Percentiles rank a stretch among this genome's conserved stretches.
These are phyloP conservation scores for Nebria brevicollis DNA, from an alignment of 2,888 invertebrate genomes.

Conservation along the genomic window DNA sequence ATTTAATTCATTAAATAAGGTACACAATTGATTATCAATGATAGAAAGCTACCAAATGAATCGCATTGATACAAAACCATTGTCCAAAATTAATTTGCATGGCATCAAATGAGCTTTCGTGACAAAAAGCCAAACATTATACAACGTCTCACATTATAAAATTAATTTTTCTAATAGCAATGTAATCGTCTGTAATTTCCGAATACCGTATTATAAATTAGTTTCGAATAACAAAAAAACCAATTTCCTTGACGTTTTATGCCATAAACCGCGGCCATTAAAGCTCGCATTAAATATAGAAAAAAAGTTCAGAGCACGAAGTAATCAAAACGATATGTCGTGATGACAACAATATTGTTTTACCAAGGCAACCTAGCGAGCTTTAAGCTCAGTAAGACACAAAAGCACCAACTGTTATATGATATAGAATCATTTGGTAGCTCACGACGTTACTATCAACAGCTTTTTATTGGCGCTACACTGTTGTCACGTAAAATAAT, in stretches of 20 bases:
- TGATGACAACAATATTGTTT: background rate
- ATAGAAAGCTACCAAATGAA: background rate
- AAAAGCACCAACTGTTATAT: background rate
- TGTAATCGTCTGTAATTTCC: background rate
- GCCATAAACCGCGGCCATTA: background rate
- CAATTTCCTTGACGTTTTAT: background rate
- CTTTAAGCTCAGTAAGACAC: background rate
- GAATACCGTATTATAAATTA: background rate
- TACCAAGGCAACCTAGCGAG: background rate
- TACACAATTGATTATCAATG: no score
- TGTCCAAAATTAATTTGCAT: background rate
- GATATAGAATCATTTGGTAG: background rate
- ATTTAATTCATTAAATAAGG: no score
- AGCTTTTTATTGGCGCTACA: background rate
- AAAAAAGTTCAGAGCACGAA: background rate
- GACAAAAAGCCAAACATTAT: no score
- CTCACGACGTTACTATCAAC: background rate
- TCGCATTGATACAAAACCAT: background rate
- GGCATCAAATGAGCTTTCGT: background rate
- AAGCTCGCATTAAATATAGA: slow-evolving; percentile 3
- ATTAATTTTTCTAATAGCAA: background rate
- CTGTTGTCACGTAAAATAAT: no score
- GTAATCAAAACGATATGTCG: background rate
- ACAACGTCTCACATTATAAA: background rate
- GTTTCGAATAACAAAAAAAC: background rate